Evolutionary conservation across 2,888 invertebrate genomes (phyloP).

Genomic region (Drosophila recens): DNA sequence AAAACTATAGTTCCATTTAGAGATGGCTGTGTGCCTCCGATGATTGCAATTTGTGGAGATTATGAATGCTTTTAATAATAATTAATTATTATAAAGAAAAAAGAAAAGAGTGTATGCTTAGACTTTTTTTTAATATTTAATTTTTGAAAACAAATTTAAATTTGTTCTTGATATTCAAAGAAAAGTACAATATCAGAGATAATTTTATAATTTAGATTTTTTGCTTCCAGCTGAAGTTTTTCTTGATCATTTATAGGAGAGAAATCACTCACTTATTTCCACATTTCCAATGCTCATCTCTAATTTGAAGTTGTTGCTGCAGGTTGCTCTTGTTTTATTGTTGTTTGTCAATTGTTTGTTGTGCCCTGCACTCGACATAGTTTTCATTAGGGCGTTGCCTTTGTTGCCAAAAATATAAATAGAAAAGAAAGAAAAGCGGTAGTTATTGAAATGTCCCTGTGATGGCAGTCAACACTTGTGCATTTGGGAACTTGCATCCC

Average conservation of each 20-base stretch:
- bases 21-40: slow-evolving; percentile 16
- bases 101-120: too few relatives aligned
- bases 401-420: slow-evolving; percentile 35
- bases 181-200: too few relatives aligned
- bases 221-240: too few relatives aligned
- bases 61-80: not conserved
- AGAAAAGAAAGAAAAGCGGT: slow-evolving; percentile 12
- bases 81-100: too few relatives aligned
- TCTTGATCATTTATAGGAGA: not conserved
- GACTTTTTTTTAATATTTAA: too few relatives aligned
- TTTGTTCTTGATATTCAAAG: too few relatives aligned
- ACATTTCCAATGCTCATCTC: slow-evolving; percentile 33
- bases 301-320: slow-evolving; percentile 27
- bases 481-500: slow-evolving; percentile 8
- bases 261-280: not conserved
- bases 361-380: slow-evolving; percentile 72
- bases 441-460: slow-evolving; percentile 50
- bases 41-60: not conserved
- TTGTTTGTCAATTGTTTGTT: slow-evolving; percentile 42
- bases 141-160: too few relatives aligned
- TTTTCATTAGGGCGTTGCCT: slow-evolving; percentile 41
- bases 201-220: not conserved
- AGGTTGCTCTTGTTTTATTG: slow-evolving; percentile 33
- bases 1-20: slow-evolving; percentile 26
- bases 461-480: slow-evolving; percentile 64